These are phyloP conservation scores for Mormyrus iriodes DNA, from an alignment of 2,113 vertebrate species.

Conservation along the genomic window DNA sequence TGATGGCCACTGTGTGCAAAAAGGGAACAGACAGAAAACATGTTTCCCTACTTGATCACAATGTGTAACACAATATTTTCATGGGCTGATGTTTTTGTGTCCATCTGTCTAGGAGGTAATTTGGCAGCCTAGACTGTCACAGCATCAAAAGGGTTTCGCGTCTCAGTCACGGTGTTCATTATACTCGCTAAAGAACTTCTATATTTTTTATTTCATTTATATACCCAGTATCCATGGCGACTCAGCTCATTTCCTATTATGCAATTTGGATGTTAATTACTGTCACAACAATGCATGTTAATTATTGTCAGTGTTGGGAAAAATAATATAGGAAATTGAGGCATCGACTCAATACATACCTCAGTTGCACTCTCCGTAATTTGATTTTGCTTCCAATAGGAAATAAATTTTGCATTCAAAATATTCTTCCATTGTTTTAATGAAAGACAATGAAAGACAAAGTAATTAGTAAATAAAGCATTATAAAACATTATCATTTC, in stretches of 20 bases:
- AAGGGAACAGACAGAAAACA: neutral
- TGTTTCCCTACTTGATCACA: neutral
- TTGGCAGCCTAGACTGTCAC: neutral
- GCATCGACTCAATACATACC: neutral
- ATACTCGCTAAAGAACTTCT: neutral
- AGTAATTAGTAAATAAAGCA: neutral
- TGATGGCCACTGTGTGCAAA: neutral
- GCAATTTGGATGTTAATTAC: neutral
- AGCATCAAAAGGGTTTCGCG: neutral
- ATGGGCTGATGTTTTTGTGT: neutral
- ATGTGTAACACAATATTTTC: neutral
- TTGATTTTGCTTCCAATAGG: neutral
- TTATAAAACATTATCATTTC: neutral
- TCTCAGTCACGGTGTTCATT: neutral
- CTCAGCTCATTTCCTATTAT: constrained; percentile 2
- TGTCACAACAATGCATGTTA: neutral
- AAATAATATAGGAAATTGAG: neutral
- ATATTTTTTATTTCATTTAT: neutral
- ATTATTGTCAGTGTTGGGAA: neutral
- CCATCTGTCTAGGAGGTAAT: neutral
- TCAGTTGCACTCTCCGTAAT: neutral
- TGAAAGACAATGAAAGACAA: neutral
- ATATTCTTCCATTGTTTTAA: neutral
- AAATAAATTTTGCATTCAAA: neutral
- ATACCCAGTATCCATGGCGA: neutral